These are phyloP conservation scores for Anhinga anhinga DNA, from an alignment of 2,113 vertebrate genomes.

Conservation along the genomic window DNA sequence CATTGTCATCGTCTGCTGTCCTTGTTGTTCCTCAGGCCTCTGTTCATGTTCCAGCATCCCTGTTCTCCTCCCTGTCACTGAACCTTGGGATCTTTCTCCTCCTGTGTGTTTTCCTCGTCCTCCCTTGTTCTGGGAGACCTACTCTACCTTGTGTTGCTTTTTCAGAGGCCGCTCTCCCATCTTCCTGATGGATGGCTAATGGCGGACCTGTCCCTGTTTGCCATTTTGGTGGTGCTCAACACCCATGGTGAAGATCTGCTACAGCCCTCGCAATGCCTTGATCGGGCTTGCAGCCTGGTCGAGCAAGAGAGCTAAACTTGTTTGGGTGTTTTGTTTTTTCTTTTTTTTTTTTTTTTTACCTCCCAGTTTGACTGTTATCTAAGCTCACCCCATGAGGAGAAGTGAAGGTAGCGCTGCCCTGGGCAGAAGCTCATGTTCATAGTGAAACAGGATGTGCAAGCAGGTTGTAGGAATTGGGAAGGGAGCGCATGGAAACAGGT, in stretches of 20 bases:
- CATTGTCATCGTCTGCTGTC: background rate
- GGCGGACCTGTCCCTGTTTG: background rate
- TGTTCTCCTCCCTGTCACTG: background rate
- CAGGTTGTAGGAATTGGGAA: conserved; percentile 62
- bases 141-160: background rate
- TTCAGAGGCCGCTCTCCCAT: background rate
- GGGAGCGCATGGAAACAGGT: conserved; percentile 21
- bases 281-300: background rate
- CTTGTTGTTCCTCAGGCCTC: background rate
- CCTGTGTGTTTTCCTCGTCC: background rate
- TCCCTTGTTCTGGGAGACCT: background rate
- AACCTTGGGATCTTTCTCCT: background rate
- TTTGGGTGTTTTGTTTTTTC: no score
- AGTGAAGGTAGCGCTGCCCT: conserved; percentile 41
- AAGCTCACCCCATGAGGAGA: conserved; percentile 16
- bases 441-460: conserved; percentile 73
- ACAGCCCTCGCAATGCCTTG: background rate
- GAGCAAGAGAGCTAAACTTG: background rate
- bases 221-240: background rate
- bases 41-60: background rate
- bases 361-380: background rate
- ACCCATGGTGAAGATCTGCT: background rate
- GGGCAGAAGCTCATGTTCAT: conserved; percentile 41
- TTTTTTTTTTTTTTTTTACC: background rate
- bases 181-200: background rate